Base-by-base conservation (phyloP, 2,113 vertebrate species). In the Apistogramma diplotaenia region DNA sequence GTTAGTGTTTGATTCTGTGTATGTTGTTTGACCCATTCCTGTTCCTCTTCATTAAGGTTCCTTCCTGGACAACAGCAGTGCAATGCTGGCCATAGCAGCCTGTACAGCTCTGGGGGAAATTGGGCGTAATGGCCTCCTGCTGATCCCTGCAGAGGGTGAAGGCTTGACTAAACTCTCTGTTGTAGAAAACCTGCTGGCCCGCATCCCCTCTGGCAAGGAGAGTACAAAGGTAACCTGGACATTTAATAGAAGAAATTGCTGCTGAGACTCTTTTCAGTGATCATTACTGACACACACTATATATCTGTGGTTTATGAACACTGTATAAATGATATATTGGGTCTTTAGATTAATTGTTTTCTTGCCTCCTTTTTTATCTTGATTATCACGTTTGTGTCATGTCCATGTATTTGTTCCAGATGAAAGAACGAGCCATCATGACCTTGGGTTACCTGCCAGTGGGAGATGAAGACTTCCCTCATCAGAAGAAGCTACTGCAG, bases 401-500 rank as follows among this genome's bases (percentile, higher is more conserved):
- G 16, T 57, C n/a, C 25, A 13, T 92, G 6, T 87, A 4, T n/a
- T 12, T 87, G 88, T 55, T 93, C 79, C 88, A 99, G 98, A 98
- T 98, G 96, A 99, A 99, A 91, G 98, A 99, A 84, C 90, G 97
- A 84, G 96, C 97, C 37, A 96, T 99, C 86, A 97, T 97, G 92
- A 98, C 98, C 0, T 86, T 99, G 81, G 98, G 98, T 13, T 97
- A 97, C 90, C 96, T 99, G n/a, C 96, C 98, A 31, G 97, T 99
- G 79, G 98, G 98, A 85, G 98, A 99, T 89, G 96, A 94, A 88
- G 96, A 95, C 85, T 99, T 99, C 92, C 96, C 97, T 49, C 96
- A 99, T 77, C 98, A 99, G 94, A 99, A 97, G 84, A 96, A 96
- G 54, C 92, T 99, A 62, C 89, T 99, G 88, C 96, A 99, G 90